Percentiles rank a stretch among this genome's conserved stretches.
These are phyloP conservation scores for Metallyticus violacea DNA, from an alignment of 2,888 invertebrate genomes.

Conservation along the genomic window DNA sequence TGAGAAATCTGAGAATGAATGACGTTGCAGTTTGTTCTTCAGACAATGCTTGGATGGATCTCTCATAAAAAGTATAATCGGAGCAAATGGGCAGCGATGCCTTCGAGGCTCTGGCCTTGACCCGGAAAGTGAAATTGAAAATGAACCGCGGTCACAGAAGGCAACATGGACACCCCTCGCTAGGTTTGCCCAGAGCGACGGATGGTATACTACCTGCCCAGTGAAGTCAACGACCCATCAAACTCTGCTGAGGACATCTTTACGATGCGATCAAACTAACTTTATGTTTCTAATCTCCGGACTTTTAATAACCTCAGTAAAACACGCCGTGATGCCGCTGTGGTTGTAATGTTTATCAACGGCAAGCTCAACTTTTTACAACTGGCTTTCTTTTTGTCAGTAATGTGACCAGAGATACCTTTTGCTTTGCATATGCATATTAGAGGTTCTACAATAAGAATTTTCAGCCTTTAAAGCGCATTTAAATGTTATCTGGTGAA, in stretches of 20 bases:
- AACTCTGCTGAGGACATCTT: background rate
- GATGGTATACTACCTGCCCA: background rate
- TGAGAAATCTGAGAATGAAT: no score
- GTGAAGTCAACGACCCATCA: background rate
- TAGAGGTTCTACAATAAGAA: no score
- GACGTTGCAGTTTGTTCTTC: no score
- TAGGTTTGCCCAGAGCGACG: background rate
- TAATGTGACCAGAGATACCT: background rate
- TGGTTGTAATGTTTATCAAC: background rate
- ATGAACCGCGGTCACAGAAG: background rate
- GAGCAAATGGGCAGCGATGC: background rate
- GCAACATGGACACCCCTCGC: background rate
- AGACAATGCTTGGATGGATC: background rate
- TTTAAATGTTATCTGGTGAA: background rate
- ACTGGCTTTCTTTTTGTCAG: background rate
- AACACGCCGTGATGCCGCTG: background rate
- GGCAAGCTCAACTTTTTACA: background rate
- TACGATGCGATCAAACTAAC: background rate
- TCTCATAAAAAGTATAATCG: background rate
- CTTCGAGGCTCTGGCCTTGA: background rate
- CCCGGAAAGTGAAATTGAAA: background rate
- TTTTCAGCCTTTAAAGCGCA: no score
- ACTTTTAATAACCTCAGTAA: background rate
- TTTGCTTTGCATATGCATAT: no score
- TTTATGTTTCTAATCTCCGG: no score